Conservation (phyloP, 2,888 invertebrate species). For the Drosophila helvetica region DNA sequence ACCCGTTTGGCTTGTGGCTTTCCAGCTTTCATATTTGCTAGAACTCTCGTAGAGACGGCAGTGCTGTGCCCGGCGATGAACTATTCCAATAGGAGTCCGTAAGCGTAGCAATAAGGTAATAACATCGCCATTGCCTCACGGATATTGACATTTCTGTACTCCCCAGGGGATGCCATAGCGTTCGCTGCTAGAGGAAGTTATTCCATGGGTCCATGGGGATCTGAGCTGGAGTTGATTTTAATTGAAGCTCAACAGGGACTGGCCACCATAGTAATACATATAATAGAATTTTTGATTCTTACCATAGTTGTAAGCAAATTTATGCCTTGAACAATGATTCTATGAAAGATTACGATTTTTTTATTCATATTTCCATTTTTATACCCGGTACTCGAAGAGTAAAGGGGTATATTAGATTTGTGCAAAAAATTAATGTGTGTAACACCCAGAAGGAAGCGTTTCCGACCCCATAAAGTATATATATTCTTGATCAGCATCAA, state of each 20-base stretch:
- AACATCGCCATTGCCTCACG: background rate
- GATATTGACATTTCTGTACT: constrained; percentile 29
- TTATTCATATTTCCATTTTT: no score
- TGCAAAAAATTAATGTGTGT: no score
- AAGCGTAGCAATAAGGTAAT: constrained; percentile 18
- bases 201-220: no score
- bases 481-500: no score
- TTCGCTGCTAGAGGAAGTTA: background rate
- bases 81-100: constrained; percentile 38
- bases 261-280: background rate
- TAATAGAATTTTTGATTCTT: no score
- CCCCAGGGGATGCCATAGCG: constrained; percentile 11
- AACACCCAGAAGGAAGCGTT: no score
- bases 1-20: constrained; percentile 43
- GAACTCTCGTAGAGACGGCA: background rate
- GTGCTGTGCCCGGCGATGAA: constrained; percentile 34
- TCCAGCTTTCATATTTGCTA: constrained; percentile 26
- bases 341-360: no score
- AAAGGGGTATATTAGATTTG: no score
- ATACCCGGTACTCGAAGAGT: no score
- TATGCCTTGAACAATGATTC: no score
- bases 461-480: no score
- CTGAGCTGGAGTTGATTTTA: constrained; percentile 7
- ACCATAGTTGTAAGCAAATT: no score
- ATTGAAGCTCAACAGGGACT: constrained; percentile 17